Evolutionary conservation across 2,113 vertebrate species (phyloP), one percentile per base, ranked within the genome.

Genomic region (Sylvilagus bachmani): DNA sequence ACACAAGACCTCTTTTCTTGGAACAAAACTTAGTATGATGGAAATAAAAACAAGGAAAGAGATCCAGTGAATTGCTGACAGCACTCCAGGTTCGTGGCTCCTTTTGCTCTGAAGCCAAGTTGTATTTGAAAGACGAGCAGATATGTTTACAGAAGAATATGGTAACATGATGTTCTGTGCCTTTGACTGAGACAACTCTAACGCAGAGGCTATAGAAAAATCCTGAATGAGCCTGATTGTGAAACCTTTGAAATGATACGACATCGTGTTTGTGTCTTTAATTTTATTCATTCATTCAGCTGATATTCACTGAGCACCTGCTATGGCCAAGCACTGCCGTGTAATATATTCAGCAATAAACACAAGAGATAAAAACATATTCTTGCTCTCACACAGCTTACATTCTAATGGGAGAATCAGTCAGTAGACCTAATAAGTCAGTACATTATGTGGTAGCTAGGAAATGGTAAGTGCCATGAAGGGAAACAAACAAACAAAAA

Each of bases 71-170:
- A 31, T 62, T 70, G 73, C 67, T 66, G 13, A 75, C 24, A 64
- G 64, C 24, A 3, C 51, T 71, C 61, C 29, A 53, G 51, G 58
- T 38, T 44, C 61, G 79, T 89, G 27, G 49, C 53, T 36, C 36
- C 80, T 31, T 64, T 70, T 31, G n/a, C 64, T 36, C 61, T 36
- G 4, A 73, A 96, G 53, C 67, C 74, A 91, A 86, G 31, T 70
- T 79, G 19, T 83, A 9, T 92, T 83, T 71, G 61, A 93, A 90
- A 86, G 38, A 44, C 67, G 62, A 36, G 77, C 80, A 81, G 38
- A 74, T 12, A 6, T 55, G 25, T 91, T 79, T 70, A 31, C 1
- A 33, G 33, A n/a, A 89, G 79, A 94, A 73, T 29, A 31, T 6
- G 25, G 24, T 88, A 53, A 73, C 86, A 89, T 10, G 25, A 80